Evolutionary conservation across 2,888 invertebrate species (phyloP), one percentile per base, ranked within the genome.

Genomic region (Eulithis testata): DNA sequence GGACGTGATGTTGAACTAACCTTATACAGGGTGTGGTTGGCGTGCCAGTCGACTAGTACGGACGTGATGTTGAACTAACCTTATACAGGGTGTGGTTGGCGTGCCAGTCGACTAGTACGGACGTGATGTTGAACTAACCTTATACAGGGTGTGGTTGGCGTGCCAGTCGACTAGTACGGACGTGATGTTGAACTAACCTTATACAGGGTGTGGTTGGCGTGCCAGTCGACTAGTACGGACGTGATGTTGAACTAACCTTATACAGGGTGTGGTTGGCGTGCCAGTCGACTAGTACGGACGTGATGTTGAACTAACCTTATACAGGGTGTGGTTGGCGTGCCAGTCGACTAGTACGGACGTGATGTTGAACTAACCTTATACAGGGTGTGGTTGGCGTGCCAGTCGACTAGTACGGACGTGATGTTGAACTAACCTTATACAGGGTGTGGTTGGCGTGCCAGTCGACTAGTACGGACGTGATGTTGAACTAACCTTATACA

Each of bases 391-490:
- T 98, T 97, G 27, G 82, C 83, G 80, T 97, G 96, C 82, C 98
- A 98, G 49, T 94, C 90, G 70, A 90, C 85, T 12, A 97, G 86
- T 50, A 95, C 94, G 64, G 92, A 87, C 66, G 93, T 91, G 73
- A 95, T 82, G 77, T 93, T 95, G 75, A 95, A 90, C 49, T 3
- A 21, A 94, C 94, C 77, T 95, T 91, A 84, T 96, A 97, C 12
- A 97, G 89, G 59, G 96, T 96, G 66, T 94, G 84, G 88, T 98
- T 97, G 27, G 82, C 83, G 80, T 97, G 96, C 82, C 98, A 98
- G 49, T 94, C 90, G 70, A 90, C 85, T 12, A 97, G 86, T 50
- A 95, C 94, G 64, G 92, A 87, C 66, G 93, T 91, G 73, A 95
- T 82, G 77, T 93, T 95, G 75, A 95, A 90, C 49, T 3, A 21